Evolutionary conservation across 2,888 invertebrate genomes (phyloP), one percentile per base, ranked within the genome.

Genomic region (Andrena flavipes): DNA sequence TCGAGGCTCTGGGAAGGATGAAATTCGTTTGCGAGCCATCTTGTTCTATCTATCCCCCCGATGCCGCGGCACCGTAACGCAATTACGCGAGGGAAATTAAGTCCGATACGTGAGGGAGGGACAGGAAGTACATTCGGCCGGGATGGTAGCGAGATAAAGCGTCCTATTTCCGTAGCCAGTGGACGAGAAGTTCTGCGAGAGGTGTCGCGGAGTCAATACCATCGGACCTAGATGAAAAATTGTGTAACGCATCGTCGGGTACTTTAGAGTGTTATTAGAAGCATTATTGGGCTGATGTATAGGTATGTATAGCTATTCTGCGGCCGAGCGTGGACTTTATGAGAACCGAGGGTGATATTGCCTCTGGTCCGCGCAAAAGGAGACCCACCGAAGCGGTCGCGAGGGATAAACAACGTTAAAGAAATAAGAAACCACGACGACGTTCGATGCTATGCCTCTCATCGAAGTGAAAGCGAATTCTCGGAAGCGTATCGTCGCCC

Each of bases 201-300:
- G 8, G 10, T 20, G 33, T 54, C 23, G 16, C 10, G 56, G 56
- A 56, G 42, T 48, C 42, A n/a, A 30, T 30, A 30, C 7, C 3
- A 30, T 33, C 3, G 16, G 16, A 71, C 13, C 2, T 10, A 30
- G n/a, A 2, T 71, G 33, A 51, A 60, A 60, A 72, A 49, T 48
- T 16, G n/a, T 26, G 26, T 26, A 59, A 65, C n/a, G 6, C 63
- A 54, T 42, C 42, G 42, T 42, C 42, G 6, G 13, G 29, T 13
- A 13, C 20, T 56, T 54, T 65, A 20, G 7, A 59, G 26, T 26
- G 59, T 13, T 64, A 59, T 63, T 56, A 76, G 63, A 62, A 63
- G 30, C 71, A 63, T 70, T 76, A 76, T 72, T 72, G 33, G 10
- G 13, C 3, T 49, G 76, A 72, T 72, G 20, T 76, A 72, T 10